A percentile compares a stretch with the other conserved stretches of the same genome.
Evolutionary conservation across 1,140 invertebrate species (phyloP).

Genomic region (Sinonovacula constricta): DNA sequence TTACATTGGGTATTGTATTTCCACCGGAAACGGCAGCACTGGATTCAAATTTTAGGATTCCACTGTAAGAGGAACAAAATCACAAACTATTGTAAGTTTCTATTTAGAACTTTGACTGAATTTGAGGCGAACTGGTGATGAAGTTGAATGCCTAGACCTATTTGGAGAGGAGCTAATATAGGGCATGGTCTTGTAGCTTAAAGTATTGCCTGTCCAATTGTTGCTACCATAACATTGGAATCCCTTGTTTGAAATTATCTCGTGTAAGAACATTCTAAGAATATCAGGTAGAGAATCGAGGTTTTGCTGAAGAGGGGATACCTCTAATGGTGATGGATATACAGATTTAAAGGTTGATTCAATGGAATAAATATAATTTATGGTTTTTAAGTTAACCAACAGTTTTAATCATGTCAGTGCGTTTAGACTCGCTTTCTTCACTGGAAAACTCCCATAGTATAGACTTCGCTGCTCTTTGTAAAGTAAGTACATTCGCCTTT

Average conservation of each 20-base stretch:
- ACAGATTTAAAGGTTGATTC: background rate
- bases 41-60: too few species aligned
- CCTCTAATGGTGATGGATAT: conserved; percentile 24
- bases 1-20: too few species aligned
- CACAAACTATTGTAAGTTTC: background rate
- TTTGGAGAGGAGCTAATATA: too few species aligned
- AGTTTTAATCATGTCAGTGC: conserved; percentile 35
- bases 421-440: too few species aligned
- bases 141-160: too few species aligned
- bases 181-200: conserved; percentile 2
- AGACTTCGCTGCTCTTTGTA: conserved; percentile 24
- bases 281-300: conserved; percentile 34
- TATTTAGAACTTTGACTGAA: background rate
- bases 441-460: conserved; percentile 45
- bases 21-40: too few species aligned
- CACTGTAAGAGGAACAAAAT: background rate
- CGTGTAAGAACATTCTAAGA: too few species aligned
- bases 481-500: conserved; percentile 46
- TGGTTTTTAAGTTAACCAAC: conserved; percentile 51
- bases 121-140: background rate
- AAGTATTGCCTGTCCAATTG: too few species aligned
- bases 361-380: conserved; percentile 46
- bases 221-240: background rate
- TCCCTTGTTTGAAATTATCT: background rate
- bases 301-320: too few species aligned